A percentile compares a stretch with the other conserved stretches of the same genome.
phyloP scores from a whole-genome alignment of 2,797 vertebrate species.

The Monodelphis domestica region DNA sequence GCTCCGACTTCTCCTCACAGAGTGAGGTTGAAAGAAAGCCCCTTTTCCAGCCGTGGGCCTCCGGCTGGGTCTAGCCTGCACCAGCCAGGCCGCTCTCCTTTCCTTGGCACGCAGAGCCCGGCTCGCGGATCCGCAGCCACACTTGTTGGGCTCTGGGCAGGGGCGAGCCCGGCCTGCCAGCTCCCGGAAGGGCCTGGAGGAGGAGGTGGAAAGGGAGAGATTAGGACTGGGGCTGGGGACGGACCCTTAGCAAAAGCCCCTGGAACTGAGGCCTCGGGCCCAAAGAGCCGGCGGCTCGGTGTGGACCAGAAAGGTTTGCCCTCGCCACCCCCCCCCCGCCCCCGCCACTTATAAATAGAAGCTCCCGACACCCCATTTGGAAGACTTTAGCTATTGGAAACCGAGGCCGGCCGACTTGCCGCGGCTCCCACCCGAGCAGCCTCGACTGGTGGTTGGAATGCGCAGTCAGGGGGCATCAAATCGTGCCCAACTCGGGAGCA shows the following conservation, averaged over 20 bases:
- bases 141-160: slow-evolving; percentile 79
- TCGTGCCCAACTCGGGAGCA: neutral
- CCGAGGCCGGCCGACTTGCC: slow-evolving; percentile 24
- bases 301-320: slow-evolving; percentile 40
- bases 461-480: slow-evolving; percentile 31
- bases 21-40: neutral
- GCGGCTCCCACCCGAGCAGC: slow-evolving; percentile 19
- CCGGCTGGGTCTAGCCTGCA: neutral
- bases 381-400: slow-evolving; percentile 55
- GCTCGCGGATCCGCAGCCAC: slow-evolving; percentile 85
- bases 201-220: slow-evolving; percentile 11
- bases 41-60: neutral
- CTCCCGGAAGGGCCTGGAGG: neutral
- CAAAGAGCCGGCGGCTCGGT: slow-evolving; percentile 64
- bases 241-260: slow-evolving; percentile 53
- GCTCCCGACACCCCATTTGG: slow-evolving; percentile 67
- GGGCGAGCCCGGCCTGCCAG: neutral
- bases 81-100: neutral
- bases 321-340: neutral
- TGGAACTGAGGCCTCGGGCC: slow-evolving; percentile 49
- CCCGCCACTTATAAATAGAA: slow-evolving; percentile 65
- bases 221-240: slow-evolving; percentile 13
- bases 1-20: slow-evolving; percentile 50
- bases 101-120: slow-evolving; percentile 75
- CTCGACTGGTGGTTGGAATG: slow-evolving; percentile 15